These are phyloP conservation scores for Aspidapion aeneum DNA, from an alignment of 2,888 invertebrate genomes.

Conservation along the genomic window DNA sequence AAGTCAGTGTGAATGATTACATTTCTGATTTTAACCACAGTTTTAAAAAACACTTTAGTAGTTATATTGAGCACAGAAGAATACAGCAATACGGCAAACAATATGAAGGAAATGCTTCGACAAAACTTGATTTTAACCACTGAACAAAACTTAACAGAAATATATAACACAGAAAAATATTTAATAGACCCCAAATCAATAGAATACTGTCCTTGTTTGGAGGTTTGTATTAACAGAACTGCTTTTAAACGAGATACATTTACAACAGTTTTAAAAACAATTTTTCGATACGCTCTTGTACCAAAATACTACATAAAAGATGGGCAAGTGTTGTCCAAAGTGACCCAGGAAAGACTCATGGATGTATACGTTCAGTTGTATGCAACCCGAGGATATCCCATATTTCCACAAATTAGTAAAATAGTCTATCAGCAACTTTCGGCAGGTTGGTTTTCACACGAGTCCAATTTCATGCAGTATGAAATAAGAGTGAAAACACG, in stretches of 20 bases:
- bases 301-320: neutral
- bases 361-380: neutral
- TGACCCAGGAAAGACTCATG: neutral
- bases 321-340: neutral
- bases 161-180: slow-evolving; percentile 4
- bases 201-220: neutral
- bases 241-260: neutral
- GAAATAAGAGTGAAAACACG: neutral
- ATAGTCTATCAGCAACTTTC: neutral
- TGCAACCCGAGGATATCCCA: neutral
- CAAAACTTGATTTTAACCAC: slow-evolving; percentile 10
- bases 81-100: neutral
- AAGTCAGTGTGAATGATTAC: slow-evolving; percentile 13
- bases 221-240: neutral
- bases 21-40: slow-evolving; percentile 12
- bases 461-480: neutral
- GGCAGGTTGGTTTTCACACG: neutral
- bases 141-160: slow-evolving; percentile 8
- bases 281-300: neutral
- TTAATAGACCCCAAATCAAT: neutral
- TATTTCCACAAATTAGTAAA: neutral
- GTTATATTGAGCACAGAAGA: slow-evolving; percentile 16
- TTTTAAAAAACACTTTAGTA: slow-evolving; percentile 17
- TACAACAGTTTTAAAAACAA: neutral
- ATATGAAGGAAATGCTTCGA: neutral